These are phyloP conservation scores for Oryctes rhinoceros DNA, from an alignment of 1,140 invertebrate genomes.

Conservation along the genomic window DNA sequence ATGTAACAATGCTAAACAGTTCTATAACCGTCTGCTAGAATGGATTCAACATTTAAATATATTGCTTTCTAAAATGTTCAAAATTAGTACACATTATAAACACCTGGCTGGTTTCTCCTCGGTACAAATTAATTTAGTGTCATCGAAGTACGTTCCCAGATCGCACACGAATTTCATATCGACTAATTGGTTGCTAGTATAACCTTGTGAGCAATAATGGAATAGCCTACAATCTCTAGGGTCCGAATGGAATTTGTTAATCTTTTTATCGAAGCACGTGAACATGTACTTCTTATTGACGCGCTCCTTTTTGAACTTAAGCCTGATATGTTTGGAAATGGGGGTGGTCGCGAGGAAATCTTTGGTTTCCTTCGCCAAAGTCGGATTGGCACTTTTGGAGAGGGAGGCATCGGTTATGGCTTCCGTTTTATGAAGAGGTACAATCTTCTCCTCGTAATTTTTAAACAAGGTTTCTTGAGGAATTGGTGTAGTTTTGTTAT, in stretches of 20 bases:
- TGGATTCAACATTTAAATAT: background rate
- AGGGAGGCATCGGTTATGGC: constrained; percentile 53
- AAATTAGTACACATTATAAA: constrained; percentile 48
- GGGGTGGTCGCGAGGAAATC: constrained; percentile 53
- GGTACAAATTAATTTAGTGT: constrained; percentile 65
- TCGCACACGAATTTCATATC: constrained; percentile 71
- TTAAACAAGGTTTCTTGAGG: background rate
- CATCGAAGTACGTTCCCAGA: constrained; percentile 66
- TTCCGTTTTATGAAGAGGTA: constrained; percentile 2
- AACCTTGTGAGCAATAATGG: constrained; percentile 69
- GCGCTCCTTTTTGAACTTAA: constrained; percentile 47
- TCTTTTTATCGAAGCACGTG: constrained; percentile 66
- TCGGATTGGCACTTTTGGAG: constrained; percentile 56
- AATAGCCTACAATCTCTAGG: constrained; percentile 67
- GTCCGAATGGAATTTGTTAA: constrained; percentile 68
- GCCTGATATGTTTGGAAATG: constrained; percentile 45
- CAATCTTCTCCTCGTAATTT: background rate
- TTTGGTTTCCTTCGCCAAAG: constrained; percentile 50
- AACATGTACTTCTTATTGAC: constrained; percentile 58
- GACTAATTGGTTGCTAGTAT: constrained; percentile 65
- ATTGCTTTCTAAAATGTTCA: background rate
- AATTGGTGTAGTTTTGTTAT: background rate
- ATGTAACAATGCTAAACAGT: background rate
- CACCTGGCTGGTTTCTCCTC: constrained; percentile 57
- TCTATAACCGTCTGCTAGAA: background rate